Conservation (phyloP, 2,797 vertebrate species). For the Chiroxiphia lanceolata region DNA sequence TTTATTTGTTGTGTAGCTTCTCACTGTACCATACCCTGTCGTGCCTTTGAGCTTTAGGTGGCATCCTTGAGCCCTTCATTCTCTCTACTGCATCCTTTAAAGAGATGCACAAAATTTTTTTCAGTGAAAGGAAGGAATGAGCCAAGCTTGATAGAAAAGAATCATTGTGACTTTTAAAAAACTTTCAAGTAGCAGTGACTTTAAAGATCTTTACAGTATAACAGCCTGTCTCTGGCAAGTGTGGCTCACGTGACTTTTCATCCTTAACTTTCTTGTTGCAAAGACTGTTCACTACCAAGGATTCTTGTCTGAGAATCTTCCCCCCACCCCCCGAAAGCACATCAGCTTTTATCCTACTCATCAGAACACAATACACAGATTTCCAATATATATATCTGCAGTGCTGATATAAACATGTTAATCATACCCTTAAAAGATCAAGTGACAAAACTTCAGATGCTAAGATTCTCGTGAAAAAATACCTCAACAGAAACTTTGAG, state of each 20-base stretch:
- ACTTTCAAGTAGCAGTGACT: not conserved
- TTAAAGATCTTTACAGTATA: not conserved
- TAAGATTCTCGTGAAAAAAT: not conserved
- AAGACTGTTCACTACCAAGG: not conserved
- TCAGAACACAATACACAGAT: not conserved
- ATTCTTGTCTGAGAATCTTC: not conserved
- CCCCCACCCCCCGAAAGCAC: not conserved
- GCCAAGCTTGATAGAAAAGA: not conserved
- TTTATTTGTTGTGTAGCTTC: rapidly evolving
- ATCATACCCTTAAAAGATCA: not conserved
- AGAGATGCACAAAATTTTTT: not conserved
- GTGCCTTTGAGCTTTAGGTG: not conserved
- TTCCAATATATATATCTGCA: not conserved
- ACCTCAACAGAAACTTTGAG: not conserved
- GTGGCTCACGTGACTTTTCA: not conserved
- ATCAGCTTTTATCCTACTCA: not conserved
- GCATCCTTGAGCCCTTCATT: not conserved
- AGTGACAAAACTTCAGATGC: not conserved
- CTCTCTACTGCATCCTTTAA: not conserved
- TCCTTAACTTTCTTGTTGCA: not conserved
- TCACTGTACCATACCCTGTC: not conserved
- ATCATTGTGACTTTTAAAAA: not conserved
- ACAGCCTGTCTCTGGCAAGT: not conserved
- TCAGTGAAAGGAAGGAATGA: not conserved
- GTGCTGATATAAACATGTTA: not conserved